Evolutionary conservation across 2,797 vertebrate genomes (phyloP).

Genomic region (Morelia viridis): DNA sequence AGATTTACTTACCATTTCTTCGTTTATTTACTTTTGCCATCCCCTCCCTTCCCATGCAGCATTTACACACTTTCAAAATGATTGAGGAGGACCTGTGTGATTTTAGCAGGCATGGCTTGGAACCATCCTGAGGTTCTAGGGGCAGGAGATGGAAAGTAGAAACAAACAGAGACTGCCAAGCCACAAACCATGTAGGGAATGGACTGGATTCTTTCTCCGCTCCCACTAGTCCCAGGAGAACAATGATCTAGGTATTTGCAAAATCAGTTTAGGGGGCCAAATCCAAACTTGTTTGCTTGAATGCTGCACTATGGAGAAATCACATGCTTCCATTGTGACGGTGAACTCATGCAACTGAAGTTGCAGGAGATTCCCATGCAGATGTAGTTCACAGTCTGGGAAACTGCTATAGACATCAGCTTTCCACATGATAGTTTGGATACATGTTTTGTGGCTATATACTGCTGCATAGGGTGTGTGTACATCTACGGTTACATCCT

Average conservation of each 20-base stretch:
- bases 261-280: not conserved
- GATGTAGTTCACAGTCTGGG: not conserved
- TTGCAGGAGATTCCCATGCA: not conserved
- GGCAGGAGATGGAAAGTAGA: not conserved
- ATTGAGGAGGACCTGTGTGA: not conserved
- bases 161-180: not conserved
- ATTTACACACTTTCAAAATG: not conserved
- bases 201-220: not conserved
- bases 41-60: too few species aligned
- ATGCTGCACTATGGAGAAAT: not conserved
- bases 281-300: not conserved
- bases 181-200: not conserved
- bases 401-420: not conserved
- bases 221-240: not conserved
- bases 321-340: not conserved
- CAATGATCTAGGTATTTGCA: not conserved
- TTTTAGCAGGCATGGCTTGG: not conserved
- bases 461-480: not conserved
- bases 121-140: not conserved
- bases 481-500: not conserved
- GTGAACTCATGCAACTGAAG: not conserved
- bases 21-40: not conserved
- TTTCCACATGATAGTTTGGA: not conserved
- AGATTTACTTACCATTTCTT: not conserved
- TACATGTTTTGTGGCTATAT: not conserved